Percentiles rank a stretch among this genome's conserved stretches.
Conservation (phyloP, 2,888 invertebrate species). For the Eristalis arbustorum region DNA sequence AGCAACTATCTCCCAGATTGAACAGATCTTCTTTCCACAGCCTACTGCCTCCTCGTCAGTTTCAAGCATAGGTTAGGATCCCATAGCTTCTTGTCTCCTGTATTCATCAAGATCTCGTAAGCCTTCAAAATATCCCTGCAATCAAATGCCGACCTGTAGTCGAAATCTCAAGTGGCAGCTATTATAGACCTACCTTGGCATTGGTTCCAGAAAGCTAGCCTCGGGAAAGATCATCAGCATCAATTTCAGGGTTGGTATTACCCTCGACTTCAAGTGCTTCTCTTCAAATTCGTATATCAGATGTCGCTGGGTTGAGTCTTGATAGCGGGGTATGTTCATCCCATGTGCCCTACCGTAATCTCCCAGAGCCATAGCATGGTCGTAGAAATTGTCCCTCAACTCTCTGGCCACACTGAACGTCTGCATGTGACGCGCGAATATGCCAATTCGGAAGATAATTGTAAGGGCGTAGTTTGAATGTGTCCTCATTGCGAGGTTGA, state of each 20-base stretch:
- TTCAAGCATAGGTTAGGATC: too few species aligned
- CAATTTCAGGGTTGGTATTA: slow-evolving; percentile 41
- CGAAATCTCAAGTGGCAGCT: neutral
- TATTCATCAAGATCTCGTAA: too few species aligned
- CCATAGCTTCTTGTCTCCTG: too few species aligned
- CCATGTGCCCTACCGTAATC: slow-evolving; percentile 2
- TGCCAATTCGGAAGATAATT: slow-evolving; percentile 31
- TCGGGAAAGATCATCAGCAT: slow-evolving; percentile 43
- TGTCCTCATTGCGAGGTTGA: neutral
- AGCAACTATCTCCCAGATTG: too few species aligned
- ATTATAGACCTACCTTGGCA: slow-evolving; percentile 17
- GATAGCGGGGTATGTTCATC: neutral
- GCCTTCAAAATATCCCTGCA: neutral
- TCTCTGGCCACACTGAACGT: slow-evolving; percentile 44
- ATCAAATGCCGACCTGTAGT: neutral
- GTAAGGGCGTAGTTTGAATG: slow-evolving; percentile 27
- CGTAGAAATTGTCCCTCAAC: slow-evolving; percentile 52
- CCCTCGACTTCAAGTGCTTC: slow-evolving; percentile 5
- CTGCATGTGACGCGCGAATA: slow-evolving; percentile 50
- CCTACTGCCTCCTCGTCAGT: too few species aligned
- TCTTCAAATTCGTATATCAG: slow-evolving; percentile 52
- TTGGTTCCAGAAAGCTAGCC: neutral
- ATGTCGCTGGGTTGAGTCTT: neutral
- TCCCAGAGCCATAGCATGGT: slow-evolving; percentile 36
- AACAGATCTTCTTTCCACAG: too few species aligned